A percentile compares a stretch with the other conserved stretches of the same genome.
Evolutionary conservation across 2,888 invertebrate species (phyloP).

Genomic region (Lepetodrilus schrolli): DNA sequence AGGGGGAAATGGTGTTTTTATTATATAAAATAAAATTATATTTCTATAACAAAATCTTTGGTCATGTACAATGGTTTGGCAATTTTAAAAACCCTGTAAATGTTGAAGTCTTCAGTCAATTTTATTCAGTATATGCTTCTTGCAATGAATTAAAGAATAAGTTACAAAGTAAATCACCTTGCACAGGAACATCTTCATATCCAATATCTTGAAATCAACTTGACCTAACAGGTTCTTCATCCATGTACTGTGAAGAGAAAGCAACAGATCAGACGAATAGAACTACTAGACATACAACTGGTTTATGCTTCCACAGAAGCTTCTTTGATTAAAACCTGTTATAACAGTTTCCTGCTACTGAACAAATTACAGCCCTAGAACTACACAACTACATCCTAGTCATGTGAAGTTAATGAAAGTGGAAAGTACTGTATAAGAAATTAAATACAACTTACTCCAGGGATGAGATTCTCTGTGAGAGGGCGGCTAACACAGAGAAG

Average conservation of each 20-base stretch:
- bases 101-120: neutral
- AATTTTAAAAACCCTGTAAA: no score
- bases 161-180: constrained; percentile 58
- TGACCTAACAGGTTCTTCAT: constrained; percentile 67
- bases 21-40: neutral
- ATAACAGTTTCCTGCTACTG: no score
- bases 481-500: constrained; percentile 71
- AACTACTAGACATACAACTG: no score
- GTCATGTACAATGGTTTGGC: no score
- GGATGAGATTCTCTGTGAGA: constrained; percentile 68
- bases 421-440: neutral
- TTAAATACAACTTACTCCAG: constrained; percentile 67
- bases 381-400: no score
- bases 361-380: no score
- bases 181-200: constrained; percentile 71
- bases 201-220: constrained; percentile 67
- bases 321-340: no score
- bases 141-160: neutral
- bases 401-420: neutral
- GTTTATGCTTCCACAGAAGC: no score
- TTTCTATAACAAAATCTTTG: neutral
- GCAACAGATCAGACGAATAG: no score
- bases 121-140: no score
- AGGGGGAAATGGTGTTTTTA: no score
- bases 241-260: constrained; percentile 64